These are phyloP conservation scores for Coracopsis vasa DNA, from an alignment of 2,113 vertebrate species.

Conservation along the genomic window DNA sequence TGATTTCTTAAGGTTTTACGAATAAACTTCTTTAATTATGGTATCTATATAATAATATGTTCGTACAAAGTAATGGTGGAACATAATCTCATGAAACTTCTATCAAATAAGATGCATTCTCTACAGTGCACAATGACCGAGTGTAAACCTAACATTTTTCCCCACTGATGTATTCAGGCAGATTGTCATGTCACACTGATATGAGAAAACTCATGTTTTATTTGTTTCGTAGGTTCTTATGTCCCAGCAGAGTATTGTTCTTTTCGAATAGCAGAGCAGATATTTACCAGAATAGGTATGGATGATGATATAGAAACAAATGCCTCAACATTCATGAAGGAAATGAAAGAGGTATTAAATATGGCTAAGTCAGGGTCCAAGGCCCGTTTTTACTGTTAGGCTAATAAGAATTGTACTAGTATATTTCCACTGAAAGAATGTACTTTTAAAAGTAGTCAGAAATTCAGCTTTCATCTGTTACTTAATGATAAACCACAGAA, in stretches of 20 bases:
- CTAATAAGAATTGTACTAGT: background rate
- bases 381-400: background rate
- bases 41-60: background rate
- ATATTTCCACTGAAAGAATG: background rate
- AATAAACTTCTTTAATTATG: background rate
- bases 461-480: background rate
- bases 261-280: slow-evolving; percentile 90
- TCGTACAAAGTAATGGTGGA: background rate
- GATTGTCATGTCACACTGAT: background rate
- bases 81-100: background rate
- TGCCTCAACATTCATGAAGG: slow-evolving; percentile 95
- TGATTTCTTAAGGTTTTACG: background rate
- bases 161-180: background rate
- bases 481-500: background rate
- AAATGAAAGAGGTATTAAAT: slow-evolving; percentile 90
- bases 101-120: background rate
- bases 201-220: background rate
- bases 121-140: background rate
- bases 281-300: slow-evolving; percentile 96
- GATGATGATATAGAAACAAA: slow-evolving; percentile 98
- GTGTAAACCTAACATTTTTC: background rate
- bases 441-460: background rate
- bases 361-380: background rate
- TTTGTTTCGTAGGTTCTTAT: slow-evolving; percentile 84
- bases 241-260: slow-evolving; percentile 93